Conservation (phyloP, 2,113 vertebrate genomes). For the Xenotilapia flavipinnis region DNA sequence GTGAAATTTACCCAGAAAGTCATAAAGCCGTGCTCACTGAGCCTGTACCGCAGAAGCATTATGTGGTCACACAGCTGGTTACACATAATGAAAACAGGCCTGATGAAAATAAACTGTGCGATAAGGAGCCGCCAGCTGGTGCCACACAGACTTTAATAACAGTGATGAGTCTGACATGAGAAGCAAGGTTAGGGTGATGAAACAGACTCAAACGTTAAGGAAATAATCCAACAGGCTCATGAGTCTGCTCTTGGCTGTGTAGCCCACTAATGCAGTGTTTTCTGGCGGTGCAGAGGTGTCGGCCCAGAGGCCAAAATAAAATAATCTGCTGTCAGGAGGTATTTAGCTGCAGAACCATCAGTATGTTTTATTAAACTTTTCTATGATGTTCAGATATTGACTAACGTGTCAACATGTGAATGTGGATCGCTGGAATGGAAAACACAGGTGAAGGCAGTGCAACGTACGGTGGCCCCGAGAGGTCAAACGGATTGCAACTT, state of each 20-base stretch:
- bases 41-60: neutral
- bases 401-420: neutral
- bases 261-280: neutral
- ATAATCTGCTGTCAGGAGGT: neutral
- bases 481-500: neutral
- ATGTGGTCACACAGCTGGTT: neutral
- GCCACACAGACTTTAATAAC: neutral
- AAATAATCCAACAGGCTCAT: neutral
- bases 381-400: neutral
- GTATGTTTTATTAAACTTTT: neutral
- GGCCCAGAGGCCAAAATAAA: neutral
- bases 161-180: neutral
- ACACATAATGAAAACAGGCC: neutral
- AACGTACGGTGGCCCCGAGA: neutral
- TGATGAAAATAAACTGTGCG: conserved; percentile 11
- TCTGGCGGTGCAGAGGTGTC: neutral
- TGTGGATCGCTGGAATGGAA: neutral
- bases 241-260: neutral
- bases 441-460: neutral
- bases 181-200: neutral
- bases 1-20: neutral
- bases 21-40: neutral
- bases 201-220: neutral
- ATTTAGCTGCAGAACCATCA: neutral
- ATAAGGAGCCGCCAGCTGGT: conserved; percentile 34